These are phyloP conservation scores for Siniperca chuatsi DNA, from an alignment of 2,113 vertebrate species.

Conservation along the genomic window DNA sequence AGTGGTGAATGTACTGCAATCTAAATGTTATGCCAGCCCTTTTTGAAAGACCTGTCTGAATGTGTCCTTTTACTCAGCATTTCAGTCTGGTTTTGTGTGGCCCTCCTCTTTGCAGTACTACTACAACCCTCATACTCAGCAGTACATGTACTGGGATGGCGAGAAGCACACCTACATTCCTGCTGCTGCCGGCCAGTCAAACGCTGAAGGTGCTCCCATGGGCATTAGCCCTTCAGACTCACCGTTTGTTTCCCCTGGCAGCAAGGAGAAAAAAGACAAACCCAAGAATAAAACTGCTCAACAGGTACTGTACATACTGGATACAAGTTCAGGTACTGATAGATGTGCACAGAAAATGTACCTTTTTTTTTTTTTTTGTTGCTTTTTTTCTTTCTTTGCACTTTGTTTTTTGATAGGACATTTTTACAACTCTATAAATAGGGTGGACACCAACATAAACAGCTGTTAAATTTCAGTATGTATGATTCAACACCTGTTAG, in stretches of 20 bases:
- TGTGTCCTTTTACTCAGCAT: background rate
- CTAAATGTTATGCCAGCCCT: background rate
- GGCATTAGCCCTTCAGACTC: constrained; percentile 75
- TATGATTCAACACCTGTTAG: background rate
- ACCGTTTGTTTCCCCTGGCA: constrained; percentile 47
- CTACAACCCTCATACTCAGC: constrained; percentile 90
- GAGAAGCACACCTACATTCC: constrained; percentile 88
- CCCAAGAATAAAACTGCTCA: constrained; percentile 93
- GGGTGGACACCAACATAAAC: background rate
- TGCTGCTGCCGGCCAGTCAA: constrained; percentile 82
- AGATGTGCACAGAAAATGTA: background rate
- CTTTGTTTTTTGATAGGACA: background rate
- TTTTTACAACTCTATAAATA: background rate
- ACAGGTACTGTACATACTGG: constrained; percentile 81
- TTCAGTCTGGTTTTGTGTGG: background rate
- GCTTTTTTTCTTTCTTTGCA: background rate
- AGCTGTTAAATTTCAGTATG: background rate
- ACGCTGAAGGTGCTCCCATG: constrained; percentile 64
- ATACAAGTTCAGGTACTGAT: background rate
- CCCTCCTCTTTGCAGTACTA: constrained; percentile 85
- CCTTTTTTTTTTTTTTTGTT: background rate
- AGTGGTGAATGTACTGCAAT: background rate
- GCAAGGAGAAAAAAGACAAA: constrained; percentile 92
- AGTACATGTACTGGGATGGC: constrained; percentile 94
- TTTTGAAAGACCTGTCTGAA: background rate